Conservation (phyloP, 92 coral and sea anemone genomes). For the Zoanthus gigantus region DNA sequence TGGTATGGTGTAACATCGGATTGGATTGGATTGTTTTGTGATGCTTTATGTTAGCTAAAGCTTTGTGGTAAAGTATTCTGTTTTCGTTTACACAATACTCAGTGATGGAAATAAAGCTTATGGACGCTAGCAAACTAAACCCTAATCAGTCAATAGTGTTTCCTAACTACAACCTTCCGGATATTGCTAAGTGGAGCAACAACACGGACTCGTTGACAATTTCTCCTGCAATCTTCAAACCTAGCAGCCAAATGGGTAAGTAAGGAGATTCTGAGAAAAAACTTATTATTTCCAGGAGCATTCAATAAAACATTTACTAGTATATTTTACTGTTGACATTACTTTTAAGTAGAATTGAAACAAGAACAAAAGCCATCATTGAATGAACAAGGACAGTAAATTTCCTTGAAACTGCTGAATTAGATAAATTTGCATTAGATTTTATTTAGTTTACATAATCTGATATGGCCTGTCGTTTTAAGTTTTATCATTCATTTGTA, state of each 20-base stretch:
- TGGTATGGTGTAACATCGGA: background rate
- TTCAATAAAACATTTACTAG: no score
- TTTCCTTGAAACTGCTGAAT: no score
- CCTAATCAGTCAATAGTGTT: conserved; percentile 73
- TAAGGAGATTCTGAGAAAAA: no score
- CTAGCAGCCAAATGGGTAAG: conserved; percentile 65
- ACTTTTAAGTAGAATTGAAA: no score
- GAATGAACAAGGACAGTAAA: no score
- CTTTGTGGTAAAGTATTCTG: background rate
- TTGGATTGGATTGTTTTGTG: background rate
- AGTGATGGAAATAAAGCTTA: conserved; percentile 73
- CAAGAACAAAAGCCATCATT: no score
- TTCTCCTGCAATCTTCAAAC: conserved; percentile 70
- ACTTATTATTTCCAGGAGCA: no score
- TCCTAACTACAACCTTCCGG: conserved; percentile 88
- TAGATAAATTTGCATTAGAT: no score
- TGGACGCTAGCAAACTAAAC: conserved; percentile 64
- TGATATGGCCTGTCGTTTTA: no score
- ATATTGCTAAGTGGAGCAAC: conserved; percentile 84
- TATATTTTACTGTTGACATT: no score
- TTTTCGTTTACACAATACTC: background rate
- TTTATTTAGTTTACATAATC: no score
- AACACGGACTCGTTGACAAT: conserved; percentile 72
- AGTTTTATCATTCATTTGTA: no score
- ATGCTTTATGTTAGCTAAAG: background rate